A percentile compares a stretch with the other conserved stretches of the same genome.
Evolutionary conservation across 1,140 invertebrate genomes (phyloP).

Genomic region (Drosophila jambulina): DNA sequence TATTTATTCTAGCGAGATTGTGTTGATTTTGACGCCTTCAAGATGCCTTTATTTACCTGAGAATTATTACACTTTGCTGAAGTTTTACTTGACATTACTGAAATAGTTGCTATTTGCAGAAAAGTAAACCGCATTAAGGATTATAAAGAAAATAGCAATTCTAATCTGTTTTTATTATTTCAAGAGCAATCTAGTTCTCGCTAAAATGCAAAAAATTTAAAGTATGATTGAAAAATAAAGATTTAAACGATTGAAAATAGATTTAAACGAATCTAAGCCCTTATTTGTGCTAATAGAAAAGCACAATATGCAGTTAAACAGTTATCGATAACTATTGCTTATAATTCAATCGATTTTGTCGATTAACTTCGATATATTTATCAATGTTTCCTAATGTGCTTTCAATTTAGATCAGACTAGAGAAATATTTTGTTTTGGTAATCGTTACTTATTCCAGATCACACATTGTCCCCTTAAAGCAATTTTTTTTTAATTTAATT

Average conservation of each 20-base stretch:
- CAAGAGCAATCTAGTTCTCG: background rate
- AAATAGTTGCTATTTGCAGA: background rate
- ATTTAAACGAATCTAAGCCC: too few species aligned
- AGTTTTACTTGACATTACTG: background rate
- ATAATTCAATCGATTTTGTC: too few species aligned
- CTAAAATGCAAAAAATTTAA: background rate
- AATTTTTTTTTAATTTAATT: too few species aligned
- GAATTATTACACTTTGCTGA: constrained; percentile 1
- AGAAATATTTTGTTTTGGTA: too few species aligned
- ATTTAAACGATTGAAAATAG: background rate
- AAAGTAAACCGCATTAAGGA: background rate
- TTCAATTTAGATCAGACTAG: too few species aligned
- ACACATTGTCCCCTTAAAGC: too few species aligned
- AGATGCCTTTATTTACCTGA: constrained; percentile 17
- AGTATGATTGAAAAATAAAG: background rate
- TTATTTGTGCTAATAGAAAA: too few species aligned
- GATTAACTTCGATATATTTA: too few species aligned
- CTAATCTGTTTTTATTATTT: background rate
- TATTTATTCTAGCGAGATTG: constrained; percentile 27
- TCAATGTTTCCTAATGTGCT: too few species aligned
- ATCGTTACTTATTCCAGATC: too few species aligned
- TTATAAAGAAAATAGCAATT: background rate
- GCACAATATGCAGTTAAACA: too few species aligned
- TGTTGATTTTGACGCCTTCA: constrained; percentile 34
- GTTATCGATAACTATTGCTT: too few species aligned